Evolutionary conservation across 2,888 invertebrate genomes (phyloP).

Genomic region (Oscheius sp.): DNA sequence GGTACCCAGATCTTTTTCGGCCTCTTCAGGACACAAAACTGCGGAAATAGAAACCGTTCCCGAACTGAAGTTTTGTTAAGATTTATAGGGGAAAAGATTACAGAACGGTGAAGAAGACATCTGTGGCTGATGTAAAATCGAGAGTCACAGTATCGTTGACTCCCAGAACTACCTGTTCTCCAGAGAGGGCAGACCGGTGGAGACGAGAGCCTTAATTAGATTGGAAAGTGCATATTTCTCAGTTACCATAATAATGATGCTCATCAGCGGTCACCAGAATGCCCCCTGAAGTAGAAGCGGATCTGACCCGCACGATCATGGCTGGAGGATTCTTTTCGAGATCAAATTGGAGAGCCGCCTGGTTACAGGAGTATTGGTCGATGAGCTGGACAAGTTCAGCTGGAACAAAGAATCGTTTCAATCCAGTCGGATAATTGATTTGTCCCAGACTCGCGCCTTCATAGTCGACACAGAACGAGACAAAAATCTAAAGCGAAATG

Average conservation of each 20-base stretch:
- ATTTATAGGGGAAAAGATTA: neutral
- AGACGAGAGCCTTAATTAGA: neutral
- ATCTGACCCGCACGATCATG: conserved; percentile 14
- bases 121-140: neutral
- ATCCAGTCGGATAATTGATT: neutral
- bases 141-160: conserved; percentile 14
- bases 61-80: neutral
- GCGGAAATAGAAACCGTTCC: conserved; percentile 8
- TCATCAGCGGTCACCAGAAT: conserved; percentile 4
- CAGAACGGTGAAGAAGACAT: conserved; percentile 10
- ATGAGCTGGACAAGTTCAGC: conserved; percentile 10
- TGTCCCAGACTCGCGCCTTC: conserved; percentile 7
- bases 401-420: conserved; percentile 7
- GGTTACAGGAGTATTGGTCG: conserved; percentile 18
- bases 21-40: conserved; percentile 5
- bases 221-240: neutral
- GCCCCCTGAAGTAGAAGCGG: conserved; percentile 3
- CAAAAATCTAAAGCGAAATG: neutral
- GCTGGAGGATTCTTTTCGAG: conserved; percentile 27
- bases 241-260: conserved; percentile 4
- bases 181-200: conserved; percentile 3
- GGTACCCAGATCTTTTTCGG: neutral
- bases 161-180: neutral
- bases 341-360: conserved; percentile 8
- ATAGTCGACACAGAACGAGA: conserved; percentile 22